phyloP scores from a whole-genome alignment of 2,113 vertebrate species.

The Amblyornis subalaris region DNA sequence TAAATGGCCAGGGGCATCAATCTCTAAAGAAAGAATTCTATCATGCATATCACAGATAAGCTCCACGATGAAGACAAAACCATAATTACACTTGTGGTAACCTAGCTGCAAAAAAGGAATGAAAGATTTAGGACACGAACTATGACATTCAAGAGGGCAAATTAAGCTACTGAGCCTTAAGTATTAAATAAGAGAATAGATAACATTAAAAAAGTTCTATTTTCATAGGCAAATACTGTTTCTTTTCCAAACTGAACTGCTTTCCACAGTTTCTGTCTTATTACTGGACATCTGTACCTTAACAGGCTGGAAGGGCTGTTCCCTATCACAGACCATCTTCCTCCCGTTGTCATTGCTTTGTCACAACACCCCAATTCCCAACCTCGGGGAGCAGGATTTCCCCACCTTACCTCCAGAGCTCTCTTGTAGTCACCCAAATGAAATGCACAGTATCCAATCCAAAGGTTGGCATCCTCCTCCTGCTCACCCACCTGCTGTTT shows the following conservation, averaged over 20 bases:
- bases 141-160: background rate
- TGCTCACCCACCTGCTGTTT: slow-evolving; percentile 84
- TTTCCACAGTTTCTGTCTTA: background rate
- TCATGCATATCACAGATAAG: background rate
- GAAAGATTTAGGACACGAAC: background rate
- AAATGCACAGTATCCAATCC: slow-evolving; percentile 93
- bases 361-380: background rate
- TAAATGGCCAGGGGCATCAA: background rate
- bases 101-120: background rate
- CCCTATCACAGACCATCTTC: background rate
- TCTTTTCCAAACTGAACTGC: background rate
- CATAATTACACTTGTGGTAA: background rate
- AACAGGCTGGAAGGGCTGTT: background rate
- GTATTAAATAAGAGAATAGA: background rate
- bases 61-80: background rate
- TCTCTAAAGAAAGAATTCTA: background rate
- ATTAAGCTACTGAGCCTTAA: background rate
- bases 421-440: slow-evolving; percentile 93
- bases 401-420: slow-evolving; percentile 89
- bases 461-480: slow-evolving; percentile 83
- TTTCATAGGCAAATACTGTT: background rate
- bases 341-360: background rate
- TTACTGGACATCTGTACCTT: background rate
- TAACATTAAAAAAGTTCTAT: background rate
- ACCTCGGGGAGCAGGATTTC: background rate